Conservation (phyloP, 2,113 vertebrate species). For the Melanocharis versteri region DNA sequence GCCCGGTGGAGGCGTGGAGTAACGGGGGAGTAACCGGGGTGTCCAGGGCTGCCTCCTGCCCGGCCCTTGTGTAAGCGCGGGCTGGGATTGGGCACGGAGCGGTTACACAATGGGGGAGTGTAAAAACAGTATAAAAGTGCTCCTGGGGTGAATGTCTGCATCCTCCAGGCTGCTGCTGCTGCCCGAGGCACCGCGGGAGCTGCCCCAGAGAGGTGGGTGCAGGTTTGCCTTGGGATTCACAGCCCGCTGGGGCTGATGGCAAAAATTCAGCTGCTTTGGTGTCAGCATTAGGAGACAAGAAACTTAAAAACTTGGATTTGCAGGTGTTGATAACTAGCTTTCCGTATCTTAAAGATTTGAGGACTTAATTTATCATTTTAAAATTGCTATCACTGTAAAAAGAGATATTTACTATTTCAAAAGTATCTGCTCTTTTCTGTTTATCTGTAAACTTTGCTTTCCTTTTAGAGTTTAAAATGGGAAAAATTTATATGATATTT, state of each 20-base stretch:
- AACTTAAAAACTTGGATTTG: neutral
- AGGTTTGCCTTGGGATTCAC: neutral
- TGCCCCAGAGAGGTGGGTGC: neutral
- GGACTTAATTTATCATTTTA: neutral
- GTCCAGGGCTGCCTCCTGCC: constrained; percentile 39
- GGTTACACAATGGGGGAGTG: constrained; percentile 62
- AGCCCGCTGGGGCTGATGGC: neutral
- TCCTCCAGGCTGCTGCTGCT: neutral
- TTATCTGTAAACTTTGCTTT: neutral
- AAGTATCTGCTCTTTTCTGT: neutral
- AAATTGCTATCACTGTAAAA: neutral
- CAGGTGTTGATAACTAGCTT: neutral
- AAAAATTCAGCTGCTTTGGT: neutral
- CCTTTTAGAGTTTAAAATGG: neutral
- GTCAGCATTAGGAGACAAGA: neutral
- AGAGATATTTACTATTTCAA: neutral
- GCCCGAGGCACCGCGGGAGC: neutral
- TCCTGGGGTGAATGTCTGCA: neutral
- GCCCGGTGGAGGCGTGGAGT: neutral
- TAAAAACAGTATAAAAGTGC: constrained; percentile 46
- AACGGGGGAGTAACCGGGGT: neutral
- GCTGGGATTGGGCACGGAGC: constrained; percentile 12
- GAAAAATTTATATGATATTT: neutral
- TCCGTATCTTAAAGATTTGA: neutral
- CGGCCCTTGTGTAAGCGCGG: constrained; percentile 41